Evolutionary conservation across 2,888 invertebrate species (phyloP).

Genomic region (Amblyjoppa proteus): DNA sequence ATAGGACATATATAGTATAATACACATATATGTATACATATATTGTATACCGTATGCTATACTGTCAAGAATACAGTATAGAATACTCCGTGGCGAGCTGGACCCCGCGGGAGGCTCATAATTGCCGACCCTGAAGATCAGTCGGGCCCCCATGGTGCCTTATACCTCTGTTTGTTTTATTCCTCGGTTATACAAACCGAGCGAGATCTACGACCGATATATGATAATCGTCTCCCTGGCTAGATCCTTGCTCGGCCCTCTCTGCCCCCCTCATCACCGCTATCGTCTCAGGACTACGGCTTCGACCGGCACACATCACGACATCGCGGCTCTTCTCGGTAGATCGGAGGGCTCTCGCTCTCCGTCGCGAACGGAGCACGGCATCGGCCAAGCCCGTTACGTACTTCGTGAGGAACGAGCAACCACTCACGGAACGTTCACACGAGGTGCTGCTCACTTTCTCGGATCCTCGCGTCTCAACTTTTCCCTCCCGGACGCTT

Average conservation of each 20-base stretch:
- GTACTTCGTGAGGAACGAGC: conserved; percentile 65
- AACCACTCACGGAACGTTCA: conserved; percentile 18
- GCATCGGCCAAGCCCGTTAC: conserved; percentile 49
- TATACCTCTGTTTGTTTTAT: conserved; percentile 84
- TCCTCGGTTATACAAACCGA: conserved; percentile 84
- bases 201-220: conserved; percentile 85
- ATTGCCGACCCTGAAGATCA: conserved; percentile 85
- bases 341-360: conserved; percentile 24
- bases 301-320: conserved; percentile 29
- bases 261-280: conserved; percentile 1
- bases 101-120: conserved; percentile 84
- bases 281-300: conserved; percentile 24
- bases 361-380: conserved; percentile 16
- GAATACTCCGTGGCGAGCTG: conserved; percentile 67
- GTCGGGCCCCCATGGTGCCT: conserved; percentile 83
- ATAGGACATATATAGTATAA: too few relatives aligned
- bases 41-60: conserved; percentile 34
- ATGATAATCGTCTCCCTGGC: conserved; percentile 81
- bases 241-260: conserved; percentile 57
- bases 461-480: conserved; percentile 4
- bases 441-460: conserved; percentile 9
- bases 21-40: conserved; percentile 1
- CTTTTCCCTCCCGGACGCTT: background rate
- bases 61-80: conserved; percentile 34
- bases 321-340: conserved; percentile 3